Base-by-base conservation (phyloP, 53 echinoderm and acorn worm genomes). In the Astropecten irregularis region DNA sequence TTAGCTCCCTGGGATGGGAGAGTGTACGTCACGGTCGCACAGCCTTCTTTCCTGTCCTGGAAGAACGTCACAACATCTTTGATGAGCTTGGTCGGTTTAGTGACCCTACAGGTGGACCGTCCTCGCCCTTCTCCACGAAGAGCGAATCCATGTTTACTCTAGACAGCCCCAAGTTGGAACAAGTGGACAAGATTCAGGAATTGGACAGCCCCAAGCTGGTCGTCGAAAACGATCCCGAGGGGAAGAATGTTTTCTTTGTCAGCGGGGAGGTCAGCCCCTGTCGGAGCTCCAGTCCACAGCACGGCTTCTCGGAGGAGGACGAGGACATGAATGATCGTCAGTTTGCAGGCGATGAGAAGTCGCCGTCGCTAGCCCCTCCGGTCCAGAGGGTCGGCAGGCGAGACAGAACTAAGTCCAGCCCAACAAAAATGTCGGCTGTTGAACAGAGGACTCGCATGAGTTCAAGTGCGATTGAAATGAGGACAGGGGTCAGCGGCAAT, bases 1-100 rank as follows among this genome's bases (percentile, higher is more conserved):
- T 96, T n/a, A 94, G 93, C 37, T 86, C 87, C 6, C 85, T 96
- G 2, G 97, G 97, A 1, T 96, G 97, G 97, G 93, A 96, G 68
- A 94, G 97, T 40, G 87, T 92, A n/a, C 87, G 97, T 19, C 91
- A 94, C 59, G 77, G 87, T 40, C 87, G 97, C 33, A 79, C 77
- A 0, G 93, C 91, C 38, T 88, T 86, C 82, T 96, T 91, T 49
- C 97, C 97, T 5, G 90, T 96, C 40, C 22, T 92, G 51, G 89
- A 88, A 36, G 97, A 94, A 28, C 81, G 91, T 14, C 82, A 94
- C 0, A 81, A 58, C 31, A 83, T 83, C 47, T 77, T 87, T 18
- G 84, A 89, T 35, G 87, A 84, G 38, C 84, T 82, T 47, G 82
- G 90, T 15, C 50, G 68, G 38, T 83, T 91, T 40, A 20, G 66